Evolutionary conservation across 2,888 invertebrate species (phyloP).

Genomic region (Phortica magna): DNA sequence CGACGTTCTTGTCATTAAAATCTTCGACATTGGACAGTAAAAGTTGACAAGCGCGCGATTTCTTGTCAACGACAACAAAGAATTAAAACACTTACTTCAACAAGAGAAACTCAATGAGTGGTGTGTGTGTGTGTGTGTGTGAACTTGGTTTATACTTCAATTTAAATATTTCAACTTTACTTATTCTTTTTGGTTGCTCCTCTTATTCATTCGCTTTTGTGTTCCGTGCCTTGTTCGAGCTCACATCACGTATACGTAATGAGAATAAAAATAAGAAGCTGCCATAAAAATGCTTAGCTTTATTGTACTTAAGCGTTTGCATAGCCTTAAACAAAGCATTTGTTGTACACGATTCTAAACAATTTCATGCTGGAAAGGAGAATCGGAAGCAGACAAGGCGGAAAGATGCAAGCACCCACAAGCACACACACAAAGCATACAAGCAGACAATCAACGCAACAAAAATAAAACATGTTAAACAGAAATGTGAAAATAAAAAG

Average conservation of each 20-base stretch:
- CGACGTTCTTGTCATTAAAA: neutral
- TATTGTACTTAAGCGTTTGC: constrained; percentile 9
- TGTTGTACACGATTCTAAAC: neutral
- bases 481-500: neutral
- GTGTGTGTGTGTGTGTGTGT: neutral
- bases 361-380: neutral
- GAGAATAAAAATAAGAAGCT: neutral
- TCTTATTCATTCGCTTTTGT: neutral
- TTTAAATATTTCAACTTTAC: neutral
- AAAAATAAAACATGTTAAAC: neutral
- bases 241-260: constrained; percentile 10
- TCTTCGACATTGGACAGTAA: neutral
- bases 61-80: neutral
- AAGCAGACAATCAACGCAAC: neutral
- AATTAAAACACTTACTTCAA: neutral
- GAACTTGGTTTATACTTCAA: neutral
- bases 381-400: constrained; percentile 13
- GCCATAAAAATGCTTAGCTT: constrained; percentile 28
- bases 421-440: neutral
- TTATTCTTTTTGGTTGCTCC: neutral
- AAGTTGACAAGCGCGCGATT: neutral
- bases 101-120: neutral
- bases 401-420: neutral
- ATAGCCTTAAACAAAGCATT: constrained; percentile 1
- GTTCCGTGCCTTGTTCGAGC: neutral